Evolutionary conservation across 2,113 vertebrate genomes (phyloP).

Genomic region (Oophaga pumilio): DNA sequence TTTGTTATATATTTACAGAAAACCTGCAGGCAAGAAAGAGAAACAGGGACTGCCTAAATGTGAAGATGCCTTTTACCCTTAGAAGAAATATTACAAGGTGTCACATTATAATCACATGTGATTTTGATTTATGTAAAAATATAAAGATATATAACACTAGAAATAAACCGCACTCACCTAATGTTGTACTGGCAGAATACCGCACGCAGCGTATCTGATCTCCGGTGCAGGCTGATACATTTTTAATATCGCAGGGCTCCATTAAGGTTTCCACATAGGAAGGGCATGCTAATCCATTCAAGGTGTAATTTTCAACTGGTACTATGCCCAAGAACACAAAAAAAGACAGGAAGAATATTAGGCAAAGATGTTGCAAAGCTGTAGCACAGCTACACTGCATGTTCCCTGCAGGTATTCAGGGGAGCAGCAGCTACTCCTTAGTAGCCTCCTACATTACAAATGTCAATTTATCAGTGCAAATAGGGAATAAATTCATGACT

Average conservation of each 20-base stretch:
- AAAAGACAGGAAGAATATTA: neutral
- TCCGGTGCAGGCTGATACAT: neutral
- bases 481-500: neutral
- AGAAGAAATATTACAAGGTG: too few species aligned
- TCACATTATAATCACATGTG: too few species aligned
- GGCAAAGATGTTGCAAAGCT: too few species aligned
- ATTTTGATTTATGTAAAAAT: too few species aligned
- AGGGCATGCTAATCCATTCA: conserved; percentile 7
- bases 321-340: neutral
- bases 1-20: too few species aligned
- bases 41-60: too few species aligned
- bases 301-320: neutral
- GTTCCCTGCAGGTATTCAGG: too few species aligned
- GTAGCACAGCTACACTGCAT: too few species aligned
- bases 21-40: too few species aligned
- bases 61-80: too few species aligned
- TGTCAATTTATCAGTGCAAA: neutral
- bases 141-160: neutral
- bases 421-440: too few species aligned
- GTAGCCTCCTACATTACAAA: too few species aligned
- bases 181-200: conserved; percentile 6
- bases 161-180: neutral
- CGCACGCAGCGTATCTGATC: conserved; percentile 16
- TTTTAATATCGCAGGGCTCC: conserved; percentile 29
- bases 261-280: neutral